phyloP scores from a whole-genome alignment of 2,113 vertebrate genomes.

The Ageneiosus marmoratus region DNA sequence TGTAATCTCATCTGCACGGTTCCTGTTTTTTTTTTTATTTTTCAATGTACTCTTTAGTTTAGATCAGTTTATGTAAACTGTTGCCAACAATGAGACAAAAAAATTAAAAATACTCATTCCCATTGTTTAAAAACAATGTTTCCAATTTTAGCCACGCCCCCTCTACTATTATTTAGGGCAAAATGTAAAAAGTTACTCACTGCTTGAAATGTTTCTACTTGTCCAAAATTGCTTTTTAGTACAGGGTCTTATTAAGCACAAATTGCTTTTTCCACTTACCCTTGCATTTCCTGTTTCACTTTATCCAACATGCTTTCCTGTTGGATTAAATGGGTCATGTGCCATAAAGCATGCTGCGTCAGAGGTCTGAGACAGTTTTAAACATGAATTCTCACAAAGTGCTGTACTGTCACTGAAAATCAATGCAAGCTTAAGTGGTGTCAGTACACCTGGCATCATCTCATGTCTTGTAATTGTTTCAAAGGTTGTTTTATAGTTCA shows the following conservation, averaged over 20 bases:
- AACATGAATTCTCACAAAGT: background rate
- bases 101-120: no score
- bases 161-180: no score
- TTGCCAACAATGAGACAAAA: no score
- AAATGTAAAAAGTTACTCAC: no score
- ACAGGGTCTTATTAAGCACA: no score
- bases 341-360: background rate
- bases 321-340: constrained; percentile 1
- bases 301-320: background rate
- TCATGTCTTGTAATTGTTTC: background rate
- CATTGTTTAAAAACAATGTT: no score
- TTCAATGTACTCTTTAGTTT: no score
- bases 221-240: background rate
- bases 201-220: background rate
- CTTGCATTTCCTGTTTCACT: background rate
- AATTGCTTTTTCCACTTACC: background rate
- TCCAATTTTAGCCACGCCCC: no score
- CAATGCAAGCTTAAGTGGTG: background rate
- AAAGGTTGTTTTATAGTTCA: background rate
- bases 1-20: no score
- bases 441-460: background rate
- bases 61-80: no score
- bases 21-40: no score
- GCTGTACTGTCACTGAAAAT: background rate
- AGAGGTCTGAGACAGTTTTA: background rate